A percentile compares a stretch with the other conserved stretches of the same genome.
Conservation (phyloP, 2,797 vertebrate species). For the Caiman crocodilus region DNA sequence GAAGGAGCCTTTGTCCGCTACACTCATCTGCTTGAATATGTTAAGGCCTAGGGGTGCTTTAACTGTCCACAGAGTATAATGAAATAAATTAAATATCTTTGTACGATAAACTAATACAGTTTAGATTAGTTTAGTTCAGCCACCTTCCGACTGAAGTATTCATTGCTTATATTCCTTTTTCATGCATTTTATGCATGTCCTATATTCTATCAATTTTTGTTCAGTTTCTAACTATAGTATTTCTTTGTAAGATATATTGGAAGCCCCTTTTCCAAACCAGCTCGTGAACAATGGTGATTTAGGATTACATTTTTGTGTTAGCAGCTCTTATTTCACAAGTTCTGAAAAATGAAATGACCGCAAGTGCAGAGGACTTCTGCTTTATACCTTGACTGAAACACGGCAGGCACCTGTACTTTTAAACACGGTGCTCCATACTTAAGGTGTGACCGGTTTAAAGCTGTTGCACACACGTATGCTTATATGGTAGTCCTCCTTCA, state of each 20-base stretch:
- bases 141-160: neutral
- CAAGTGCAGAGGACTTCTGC: neutral
- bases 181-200: neutral
- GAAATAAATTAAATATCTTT: slow-evolving; percentile 56
- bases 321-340: neutral
- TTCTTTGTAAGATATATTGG: neutral
- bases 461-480: neutral
- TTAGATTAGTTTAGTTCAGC: slow-evolving; percentile 35
- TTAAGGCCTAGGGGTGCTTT: neutral
- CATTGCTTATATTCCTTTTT: slow-evolving; percentile 10
- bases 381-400: neutral
- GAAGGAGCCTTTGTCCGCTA: slow-evolving; percentile 38
- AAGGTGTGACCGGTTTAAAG: neutral
- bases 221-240: neutral
- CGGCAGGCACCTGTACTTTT: neutral
- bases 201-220: neutral
- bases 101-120: slow-evolving; percentile 34
- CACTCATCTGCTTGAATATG: slow-evolving; percentile 31
- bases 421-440: neutral
- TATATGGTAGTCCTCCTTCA: neutral
- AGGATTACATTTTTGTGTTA: neutral
- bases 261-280: neutral
- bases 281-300: neutral
- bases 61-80: slow-evolving; percentile 43
- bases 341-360: neutral